These are phyloP conservation scores for Condylostylus longicornis DNA, from an alignment of 1,140 invertebrate species.

Conservation along the genomic window DNA sequence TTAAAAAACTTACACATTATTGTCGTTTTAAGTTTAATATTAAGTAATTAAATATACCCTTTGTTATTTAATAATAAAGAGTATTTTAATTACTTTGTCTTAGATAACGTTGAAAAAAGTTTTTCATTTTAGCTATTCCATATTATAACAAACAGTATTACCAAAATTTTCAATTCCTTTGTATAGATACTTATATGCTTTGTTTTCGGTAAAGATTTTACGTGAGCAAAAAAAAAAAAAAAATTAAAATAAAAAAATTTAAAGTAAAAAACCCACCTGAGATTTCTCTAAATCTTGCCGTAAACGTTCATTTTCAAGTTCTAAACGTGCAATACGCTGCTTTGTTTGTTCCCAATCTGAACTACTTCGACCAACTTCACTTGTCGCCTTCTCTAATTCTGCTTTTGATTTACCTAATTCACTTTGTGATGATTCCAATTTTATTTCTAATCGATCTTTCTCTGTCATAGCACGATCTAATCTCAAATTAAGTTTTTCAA, in stretches of 20 bases:
- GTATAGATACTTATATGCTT: too few species aligned
- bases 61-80: too few species aligned
- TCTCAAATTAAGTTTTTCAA: conserved; percentile 76
- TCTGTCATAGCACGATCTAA: conserved; percentile 75
- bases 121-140: too few species aligned
- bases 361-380: conserved; percentile 72
- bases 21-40: too few species aligned
- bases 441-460: conserved; percentile 78
- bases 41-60: too few species aligned
- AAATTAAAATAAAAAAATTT: background rate
- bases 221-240: too few species aligned
- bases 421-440: conserved; percentile 79
- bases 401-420: conserved; percentile 87
- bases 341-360: conserved; percentile 81
- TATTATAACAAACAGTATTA: too few species aligned
- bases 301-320: conserved; percentile 78
- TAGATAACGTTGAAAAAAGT: too few species aligned
- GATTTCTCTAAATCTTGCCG: conserved; percentile 71
- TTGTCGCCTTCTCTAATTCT: conserved; percentile 77
- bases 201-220: too few species aligned
- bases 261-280: conserved; percentile 18
- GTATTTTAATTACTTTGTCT: too few species aligned
- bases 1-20: too few species aligned
- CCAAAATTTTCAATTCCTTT: too few species aligned
- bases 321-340: conserved; percentile 65